A percentile compares a stretch with the other conserved stretches of the same genome.
phyloP scores from a whole-genome alignment of 2,797 vertebrate species.

The Acestrorhynchus altus region DNA sequence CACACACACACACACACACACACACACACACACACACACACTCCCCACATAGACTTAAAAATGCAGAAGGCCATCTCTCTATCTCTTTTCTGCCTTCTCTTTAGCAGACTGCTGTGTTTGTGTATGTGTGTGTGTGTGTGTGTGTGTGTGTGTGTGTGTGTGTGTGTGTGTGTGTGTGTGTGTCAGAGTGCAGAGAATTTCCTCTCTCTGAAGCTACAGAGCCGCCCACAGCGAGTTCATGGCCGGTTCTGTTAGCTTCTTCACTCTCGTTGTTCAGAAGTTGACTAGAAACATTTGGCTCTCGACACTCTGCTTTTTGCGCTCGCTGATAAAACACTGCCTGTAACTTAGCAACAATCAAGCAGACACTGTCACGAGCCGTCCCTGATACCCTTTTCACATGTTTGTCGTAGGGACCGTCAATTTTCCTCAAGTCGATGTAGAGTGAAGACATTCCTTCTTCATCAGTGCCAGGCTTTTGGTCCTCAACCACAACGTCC shows the following conservation, averaged over 20 bases:
- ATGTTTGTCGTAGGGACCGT: not conserved
- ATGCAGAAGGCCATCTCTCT: not conserved
- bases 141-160: not conserved
- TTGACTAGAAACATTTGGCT: not conserved
- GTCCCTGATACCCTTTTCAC: not conserved
- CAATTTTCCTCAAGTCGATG: not conserved
- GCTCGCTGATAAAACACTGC: not conserved
- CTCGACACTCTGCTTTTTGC: not conserved
- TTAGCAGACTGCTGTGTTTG: not conserved
- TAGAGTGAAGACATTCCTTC: not conserved
- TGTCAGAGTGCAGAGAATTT: not conserved
- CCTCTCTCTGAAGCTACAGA: not conserved
- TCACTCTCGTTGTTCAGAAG: not conserved
- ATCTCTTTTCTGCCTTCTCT: not conserved
- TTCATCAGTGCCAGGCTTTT: not conserved
- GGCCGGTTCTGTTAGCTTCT: not conserved
- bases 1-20: constrained; percentile 12
- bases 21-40: not conserved
- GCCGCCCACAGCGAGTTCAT: not conserved
- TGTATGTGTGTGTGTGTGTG: not conserved
- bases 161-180: not conserved
- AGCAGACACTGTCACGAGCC: not conserved
- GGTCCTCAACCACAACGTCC: not conserved
- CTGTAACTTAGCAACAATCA: constrained; percentile 41
- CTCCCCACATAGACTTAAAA: too few species aligned